Evolutionary conservation across 2,888 invertebrate species (phyloP).

Genomic region (Drosophila buzzatii): DNA sequence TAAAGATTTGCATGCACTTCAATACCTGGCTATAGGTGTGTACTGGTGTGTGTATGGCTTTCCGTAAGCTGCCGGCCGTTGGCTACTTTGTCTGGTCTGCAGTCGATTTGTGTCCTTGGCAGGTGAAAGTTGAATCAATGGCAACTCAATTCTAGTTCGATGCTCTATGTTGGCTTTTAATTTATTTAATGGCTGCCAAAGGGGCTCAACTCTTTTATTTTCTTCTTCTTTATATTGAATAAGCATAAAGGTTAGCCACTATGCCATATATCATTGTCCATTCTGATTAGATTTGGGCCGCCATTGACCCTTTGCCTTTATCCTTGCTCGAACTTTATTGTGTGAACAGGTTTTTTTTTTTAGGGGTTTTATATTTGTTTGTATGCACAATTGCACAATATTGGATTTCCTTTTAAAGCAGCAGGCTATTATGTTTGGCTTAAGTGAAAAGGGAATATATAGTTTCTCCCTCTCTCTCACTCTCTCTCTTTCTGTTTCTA

Average conservation of each 20-base stretch:
- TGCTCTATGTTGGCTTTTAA: conserved; percentile 56
- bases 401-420: background rate
- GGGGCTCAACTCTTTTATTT: conserved; percentile 32
- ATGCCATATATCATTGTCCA: conserved; percentile 52
- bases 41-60: conserved; percentile 25
- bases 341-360: background rate
- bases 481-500: background rate
- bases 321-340: background rate
- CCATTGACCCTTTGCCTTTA: background rate
- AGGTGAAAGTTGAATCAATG: conserved; percentile 61
- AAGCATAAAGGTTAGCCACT: conserved; percentile 50
- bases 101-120: conserved; percentile 39
- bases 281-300: conserved; percentile 22
- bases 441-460: background rate
- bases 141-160: conserved; percentile 35
- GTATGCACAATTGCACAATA: conserved; percentile 12
- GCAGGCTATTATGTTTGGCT: background rate
- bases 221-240: conserved; percentile 30
- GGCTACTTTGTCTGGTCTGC: conserved; percentile 38
- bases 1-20: conserved; percentile 43
- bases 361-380: background rate
- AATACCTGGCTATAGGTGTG: background rate
- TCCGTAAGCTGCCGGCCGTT: conserved; percentile 1
- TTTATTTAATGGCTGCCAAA: conserved; percentile 57
- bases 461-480: background rate